Base-by-base conservation (phyloP, 2,888 invertebrate genomes). In the Parnassius glacialis region DNA sequence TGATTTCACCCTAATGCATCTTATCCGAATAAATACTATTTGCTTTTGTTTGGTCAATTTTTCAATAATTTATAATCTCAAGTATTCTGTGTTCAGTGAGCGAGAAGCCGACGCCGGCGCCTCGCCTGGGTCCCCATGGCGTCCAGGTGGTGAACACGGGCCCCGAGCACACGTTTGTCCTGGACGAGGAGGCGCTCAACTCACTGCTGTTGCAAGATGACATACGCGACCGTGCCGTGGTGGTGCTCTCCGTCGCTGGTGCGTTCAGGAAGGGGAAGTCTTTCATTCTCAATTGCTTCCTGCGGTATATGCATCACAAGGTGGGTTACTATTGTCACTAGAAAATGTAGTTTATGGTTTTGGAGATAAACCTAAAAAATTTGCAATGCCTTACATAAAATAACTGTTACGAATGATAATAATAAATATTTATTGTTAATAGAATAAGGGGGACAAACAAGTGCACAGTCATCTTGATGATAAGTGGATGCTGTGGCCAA, bases 271-370 rank as follows among this genome's bases (percentile, higher is more conserved):
- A 98, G 87, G 98, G 98, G 69, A 98, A 98, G 91, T 65, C 98
- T 60, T 99, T 99, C 86, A 93, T 99, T 65, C 93, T 99, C 42
- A 98, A 99, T 88, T 99, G 99, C 91, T 98, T 99, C 83, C 94
- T 99, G 43, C 94, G 99, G 74, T 99, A 98, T 81, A 94, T 99
- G 93, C 94, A 96, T 82, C 93, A 95, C 70, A 94, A 95, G 93
- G 97, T 96, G 81, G 78, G 98, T 62, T 20, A 10, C 10, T 10
- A n/a, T 42, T 53, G 3, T 13, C 9, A 10, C n/a, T 25, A 52
- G 11, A 52, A 44, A 2, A 54, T 34, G 34, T 34, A 34, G 34
- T 7, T 34, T 34, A 7, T 3, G 25, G 25, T 3, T 25, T 25
- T 25, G 25, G 7, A 25, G 3, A 25, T 2, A 25, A 25, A 25